phyloP scores from a whole-genome alignment of 37 sponge, comb jelly and placozoan species.

The Diacarnus erythraeanus region DNA sequence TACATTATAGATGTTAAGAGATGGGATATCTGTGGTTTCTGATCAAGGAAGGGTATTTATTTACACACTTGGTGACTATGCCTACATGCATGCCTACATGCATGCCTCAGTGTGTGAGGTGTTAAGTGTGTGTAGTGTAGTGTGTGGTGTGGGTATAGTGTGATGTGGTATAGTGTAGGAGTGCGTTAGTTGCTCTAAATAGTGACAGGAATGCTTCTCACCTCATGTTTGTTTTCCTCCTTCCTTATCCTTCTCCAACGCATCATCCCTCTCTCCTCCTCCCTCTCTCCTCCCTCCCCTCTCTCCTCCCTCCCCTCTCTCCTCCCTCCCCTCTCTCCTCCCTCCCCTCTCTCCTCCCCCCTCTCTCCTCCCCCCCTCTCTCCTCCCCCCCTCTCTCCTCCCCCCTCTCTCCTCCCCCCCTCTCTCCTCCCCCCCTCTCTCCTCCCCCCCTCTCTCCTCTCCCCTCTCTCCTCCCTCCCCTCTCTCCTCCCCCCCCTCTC shows the following conservation, averaged over 20 bases:
- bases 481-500: background rate
- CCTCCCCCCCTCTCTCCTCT: background rate
- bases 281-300: conserved; percentile 5
- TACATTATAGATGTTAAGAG: too few species aligned
- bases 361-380: background rate
- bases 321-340: background rate
- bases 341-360: background rate
- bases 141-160: too few species aligned
- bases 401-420: background rate
- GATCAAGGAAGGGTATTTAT: too few species aligned
- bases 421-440: background rate
- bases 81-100: too few species aligned
- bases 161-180: too few species aligned
- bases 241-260: background rate
- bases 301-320: background rate
- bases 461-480: background rate
- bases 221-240: conserved; percentile 14
- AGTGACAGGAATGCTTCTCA: too few species aligned
- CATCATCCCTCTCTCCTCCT: too few species aligned
- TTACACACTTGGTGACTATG: too few species aligned
- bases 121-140: too few species aligned
- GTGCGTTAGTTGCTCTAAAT: too few species aligned
- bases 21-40: too few species aligned
- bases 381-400: background rate
- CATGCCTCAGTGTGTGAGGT: too few species aligned